A percentile compares a stretch with the other conserved stretches of the same genome.
Conservation (phyloP, 1,140 invertebrate species). For the Colletes gigas region DNA sequence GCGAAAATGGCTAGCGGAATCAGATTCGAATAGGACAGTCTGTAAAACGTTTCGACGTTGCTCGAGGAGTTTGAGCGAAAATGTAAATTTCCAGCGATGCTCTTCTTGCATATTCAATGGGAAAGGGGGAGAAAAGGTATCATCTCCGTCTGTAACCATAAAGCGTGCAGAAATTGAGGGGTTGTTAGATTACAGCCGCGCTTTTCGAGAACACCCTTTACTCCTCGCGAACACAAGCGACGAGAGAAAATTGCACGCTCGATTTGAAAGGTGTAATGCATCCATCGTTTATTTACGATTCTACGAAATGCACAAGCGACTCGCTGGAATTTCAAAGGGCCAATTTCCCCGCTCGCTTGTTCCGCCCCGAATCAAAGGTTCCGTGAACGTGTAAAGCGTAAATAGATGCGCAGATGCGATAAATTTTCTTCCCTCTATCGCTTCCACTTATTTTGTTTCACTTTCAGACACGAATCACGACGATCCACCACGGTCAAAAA, state of each 20-base stretch:
- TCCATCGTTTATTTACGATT: slow-evolving; percentile 41
- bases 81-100: slow-evolving; percentile 55
- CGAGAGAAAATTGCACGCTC: slow-evolving; percentile 37
- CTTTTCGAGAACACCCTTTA: slow-evolving; percentile 26
- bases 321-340: not conserved
- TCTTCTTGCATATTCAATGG: slow-evolving; percentile 57
- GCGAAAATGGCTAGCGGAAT: slow-evolving; percentile 13
- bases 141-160: slow-evolving; percentile 47
- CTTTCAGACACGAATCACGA: too few species aligned
- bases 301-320: not conserved
- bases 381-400: not conserved
- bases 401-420: not conserved
- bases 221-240: not conserved
- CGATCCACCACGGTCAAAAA: too few species aligned
- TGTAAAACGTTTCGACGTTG: slow-evolving; percentile 47
- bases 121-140: slow-evolving; percentile 35
- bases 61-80: slow-evolving; percentile 42
- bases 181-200: slow-evolving; percentile 46
- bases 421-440: not conserved
- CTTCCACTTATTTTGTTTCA: too few species aligned
- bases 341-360: not conserved
- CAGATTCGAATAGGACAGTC: slow-evolving; percentile 40
- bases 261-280: slow-evolving; percentile 38
- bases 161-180: slow-evolving; percentile 48
- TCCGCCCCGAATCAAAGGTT: not conserved